These are phyloP conservation scores for Drosophila biarmipes DNA, from an alignment of 1,140 invertebrate genomes.

Conservation along the genomic window DNA sequence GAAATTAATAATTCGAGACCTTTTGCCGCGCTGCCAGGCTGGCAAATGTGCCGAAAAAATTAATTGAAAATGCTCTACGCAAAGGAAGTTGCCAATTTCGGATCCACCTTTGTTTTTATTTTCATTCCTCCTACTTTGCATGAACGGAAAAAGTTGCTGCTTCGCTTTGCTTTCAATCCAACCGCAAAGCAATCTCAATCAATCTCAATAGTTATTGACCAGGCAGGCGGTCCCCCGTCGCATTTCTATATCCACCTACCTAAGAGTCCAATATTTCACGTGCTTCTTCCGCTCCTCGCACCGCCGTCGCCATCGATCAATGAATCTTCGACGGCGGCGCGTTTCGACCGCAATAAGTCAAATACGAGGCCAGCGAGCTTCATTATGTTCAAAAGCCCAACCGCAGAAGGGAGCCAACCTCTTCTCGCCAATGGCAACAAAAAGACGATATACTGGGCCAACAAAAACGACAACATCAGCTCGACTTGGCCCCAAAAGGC, in stretches of 20 bases:
- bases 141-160: conserved; percentile 28
- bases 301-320: conserved; percentile 60
- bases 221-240: conserved; percentile 10
- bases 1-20: conserved; percentile 39
- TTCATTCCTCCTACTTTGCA: conserved; percentile 51
- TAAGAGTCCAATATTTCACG: conserved; percentile 71
- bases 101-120: background rate
- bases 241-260: conserved; percentile 24
- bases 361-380: conserved; percentile 78
- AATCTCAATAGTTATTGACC: conserved; percentile 76
- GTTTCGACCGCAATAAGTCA: conserved; percentile 76
- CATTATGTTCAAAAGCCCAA: conserved; percentile 59
- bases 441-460: conserved; percentile 6
- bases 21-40: conserved; percentile 2
- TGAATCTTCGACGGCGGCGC: conserved; percentile 55
- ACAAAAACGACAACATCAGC: conserved; percentile 8
- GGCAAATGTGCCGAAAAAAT: conserved; percentile 22
- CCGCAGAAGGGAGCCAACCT: conserved; percentile 54
- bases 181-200: conserved; percentile 62
- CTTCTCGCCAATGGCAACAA: conserved; percentile 38
- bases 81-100: conserved; percentile 35
- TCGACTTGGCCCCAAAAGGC: conserved; percentile 41
- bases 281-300: conserved; percentile 58
- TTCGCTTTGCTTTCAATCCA: conserved; percentile 63
- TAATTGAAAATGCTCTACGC: conserved; percentile 28